Base-by-base conservation (phyloP, 2,113 vertebrate species). In the Nesoenas mayeri region DNA sequence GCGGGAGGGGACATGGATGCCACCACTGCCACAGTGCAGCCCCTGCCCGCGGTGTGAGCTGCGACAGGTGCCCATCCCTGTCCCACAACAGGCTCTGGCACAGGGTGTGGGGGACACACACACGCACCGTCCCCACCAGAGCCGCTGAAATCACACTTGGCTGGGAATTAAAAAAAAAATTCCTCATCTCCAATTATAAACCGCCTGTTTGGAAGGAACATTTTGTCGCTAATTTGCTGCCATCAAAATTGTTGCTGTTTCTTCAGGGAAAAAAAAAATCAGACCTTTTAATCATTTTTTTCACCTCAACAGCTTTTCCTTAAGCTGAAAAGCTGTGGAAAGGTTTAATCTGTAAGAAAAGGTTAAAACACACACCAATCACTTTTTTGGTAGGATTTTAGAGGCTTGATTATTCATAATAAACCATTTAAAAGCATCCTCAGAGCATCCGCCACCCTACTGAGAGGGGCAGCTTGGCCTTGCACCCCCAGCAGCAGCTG, bases 311-410 rank as follows among this genome's bases (percentile, higher is more conserved):
- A 42, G 70, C 62, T 71, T 92, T 67, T 51, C 25, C 71, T 48
- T 3, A 25, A 77, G 44, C 31, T 1, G 3, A 47, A 5, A 24
- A 19, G 19, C 44, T 2, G 0, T 1, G 18, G 64, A 26, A 65
- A 69, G 61, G 21, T 12, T 24, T 22, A 47, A 4, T 1, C 48
- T 32, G 12, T 9, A 56, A 28, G 71, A 10, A 73, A 56, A 58
- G 40, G 20, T 62, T 29, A 60, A 57, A 74, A 25, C 0, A 0
- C 0, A 1, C 7, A 58, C 62, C 1, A 0, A 1, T 1, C 3
- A 8, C 31, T 11, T 25, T 15, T 58, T 26, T 13, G 42, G 38
- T 6, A 21, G 25, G 15, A 1, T 28, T 44, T 9, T 1, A 22
- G 61, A 77, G 42, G 32, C 34, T 32, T 32, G 5, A 0, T 34